A percentile compares a stretch with the other conserved stretches of the same genome.
These are phyloP conservation scores for Heliocidaris erythrogramma DNA, from an alignment of 35 echinoderm and acorn worm genomes.

Conservation along the genomic window DNA sequence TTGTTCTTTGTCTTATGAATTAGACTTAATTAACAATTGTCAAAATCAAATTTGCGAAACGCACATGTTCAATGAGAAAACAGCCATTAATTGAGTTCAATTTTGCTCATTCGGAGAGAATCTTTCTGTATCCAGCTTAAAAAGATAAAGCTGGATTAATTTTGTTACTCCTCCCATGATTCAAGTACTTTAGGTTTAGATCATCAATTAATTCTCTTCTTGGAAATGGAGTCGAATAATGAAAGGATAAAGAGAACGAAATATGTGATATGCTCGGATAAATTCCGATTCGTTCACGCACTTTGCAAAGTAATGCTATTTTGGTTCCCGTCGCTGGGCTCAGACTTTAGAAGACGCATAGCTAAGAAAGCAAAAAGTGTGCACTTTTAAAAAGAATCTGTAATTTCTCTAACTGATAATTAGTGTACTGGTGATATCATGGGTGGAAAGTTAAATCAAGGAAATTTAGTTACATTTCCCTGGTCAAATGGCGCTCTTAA, in stretches of 20 bases:
- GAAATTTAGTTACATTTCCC: too few relatives aligned
- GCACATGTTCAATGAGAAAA: background rate
- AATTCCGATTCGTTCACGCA: background rate
- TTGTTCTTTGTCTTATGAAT: too few relatives aligned
- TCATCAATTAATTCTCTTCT: background rate
- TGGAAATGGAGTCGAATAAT: background rate
- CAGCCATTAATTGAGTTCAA: background rate
- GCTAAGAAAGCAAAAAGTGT: too few relatives aligned
- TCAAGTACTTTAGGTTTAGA: background rate
- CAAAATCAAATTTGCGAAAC: too few relatives aligned
- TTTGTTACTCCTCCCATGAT: background rate
- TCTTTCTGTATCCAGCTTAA: background rate
- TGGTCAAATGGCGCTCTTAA: too few relatives aligned
- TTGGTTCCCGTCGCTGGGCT: too few relatives aligned
- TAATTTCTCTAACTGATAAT: too few relatives aligned
- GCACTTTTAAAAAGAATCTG: too few relatives aligned
- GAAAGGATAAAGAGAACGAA: background rate
- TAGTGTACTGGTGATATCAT: too few relatives aligned
- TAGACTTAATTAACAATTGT: too few relatives aligned
- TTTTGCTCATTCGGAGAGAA: background rate
- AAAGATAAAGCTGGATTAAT: background rate
- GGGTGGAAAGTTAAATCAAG: too few relatives aligned
- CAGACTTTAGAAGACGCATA: too few relatives aligned
- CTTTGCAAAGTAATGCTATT: background rate
- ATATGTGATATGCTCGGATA: background rate